A percentile compares a stretch with the other conserved stretches of the same genome.
These are phyloP conservation scores for Phenganax subtilis DNA, from an alignment of 92 coral and sea anemone genomes.

Conservation along the genomic window DNA sequence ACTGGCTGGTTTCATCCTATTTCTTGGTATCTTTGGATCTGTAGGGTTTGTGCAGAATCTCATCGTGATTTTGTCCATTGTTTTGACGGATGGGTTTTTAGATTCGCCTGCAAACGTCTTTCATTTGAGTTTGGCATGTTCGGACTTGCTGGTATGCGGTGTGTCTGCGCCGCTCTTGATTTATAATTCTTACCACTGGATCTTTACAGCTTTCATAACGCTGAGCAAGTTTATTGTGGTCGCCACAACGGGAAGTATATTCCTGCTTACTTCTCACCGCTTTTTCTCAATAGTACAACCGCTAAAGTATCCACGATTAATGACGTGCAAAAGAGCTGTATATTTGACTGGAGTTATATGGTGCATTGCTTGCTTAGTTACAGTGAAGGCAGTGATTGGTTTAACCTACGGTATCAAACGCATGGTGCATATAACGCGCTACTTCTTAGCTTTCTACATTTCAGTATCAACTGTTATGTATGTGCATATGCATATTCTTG, in stretches of 20 bases:
- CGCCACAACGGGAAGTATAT: constrained; percentile 26
- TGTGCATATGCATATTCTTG: constrained; percentile 8
- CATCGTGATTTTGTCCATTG: constrained; percentile 21
- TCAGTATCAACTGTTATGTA: background rate
- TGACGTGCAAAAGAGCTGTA: constrained; percentile 11
- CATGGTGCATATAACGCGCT: constrained; percentile 5
- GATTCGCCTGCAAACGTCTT: constrained; percentile 31
- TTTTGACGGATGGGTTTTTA: constrained; percentile 10
- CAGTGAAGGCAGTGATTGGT: background rate
- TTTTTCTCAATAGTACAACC: background rate
- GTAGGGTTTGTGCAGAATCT: constrained; percentile 25
- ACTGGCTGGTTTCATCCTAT: background rate
- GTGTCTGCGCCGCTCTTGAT: constrained; percentile 16
- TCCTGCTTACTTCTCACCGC: constrained; percentile 14
- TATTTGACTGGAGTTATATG: constrained; percentile 4
- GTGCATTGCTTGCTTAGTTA: background rate
- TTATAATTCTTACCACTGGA: constrained; percentile 30
- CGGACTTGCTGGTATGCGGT: constrained; percentile 16
- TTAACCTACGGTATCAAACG: background rate
- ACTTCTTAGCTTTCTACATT: constrained; percentile 18
- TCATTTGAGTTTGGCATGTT: constrained; percentile 15
- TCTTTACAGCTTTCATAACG: constrained; percentile 3
- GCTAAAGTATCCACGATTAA: background rate
- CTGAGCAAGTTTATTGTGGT: constrained; percentile 19
- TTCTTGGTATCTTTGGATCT: background rate